A percentile compares a stretch with the other conserved stretches of the same genome.
phyloP scores from a whole-genome alignment of 2,113 vertebrate species.

The Calidris pygmaea region DNA sequence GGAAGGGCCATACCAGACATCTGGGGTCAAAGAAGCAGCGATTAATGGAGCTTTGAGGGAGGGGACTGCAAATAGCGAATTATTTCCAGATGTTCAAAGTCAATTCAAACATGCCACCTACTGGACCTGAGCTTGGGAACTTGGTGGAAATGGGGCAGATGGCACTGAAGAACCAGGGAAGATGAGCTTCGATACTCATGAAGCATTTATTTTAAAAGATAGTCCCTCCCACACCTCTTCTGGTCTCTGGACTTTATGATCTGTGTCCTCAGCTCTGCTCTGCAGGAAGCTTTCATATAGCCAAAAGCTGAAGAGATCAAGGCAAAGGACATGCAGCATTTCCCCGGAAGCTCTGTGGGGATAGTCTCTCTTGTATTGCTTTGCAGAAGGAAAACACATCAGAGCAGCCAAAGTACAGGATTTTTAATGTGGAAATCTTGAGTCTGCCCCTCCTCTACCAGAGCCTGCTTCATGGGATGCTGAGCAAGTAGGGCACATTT shows the following conservation, averaged over 20 bases:
- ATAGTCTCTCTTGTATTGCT: background rate
- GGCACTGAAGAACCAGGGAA: background rate
- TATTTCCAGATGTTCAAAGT: background rate
- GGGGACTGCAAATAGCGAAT: background rate
- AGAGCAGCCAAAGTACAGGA: background rate
- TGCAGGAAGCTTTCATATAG: background rate
- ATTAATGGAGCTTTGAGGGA: background rate
- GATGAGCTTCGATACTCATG: background rate
- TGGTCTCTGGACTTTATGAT: background rate
- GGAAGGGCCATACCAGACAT: background rate
- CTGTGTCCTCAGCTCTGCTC: background rate
- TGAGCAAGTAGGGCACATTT: background rate
- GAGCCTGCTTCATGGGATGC: background rate
- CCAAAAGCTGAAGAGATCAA: background rate
- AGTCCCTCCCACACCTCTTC: background rate
- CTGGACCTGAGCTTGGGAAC: background rate
- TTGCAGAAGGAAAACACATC: background rate
- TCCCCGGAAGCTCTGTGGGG: background rate
- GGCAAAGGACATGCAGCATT: background rate
- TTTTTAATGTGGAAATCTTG: slow-evolving; percentile 11
- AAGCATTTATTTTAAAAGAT: background rate
- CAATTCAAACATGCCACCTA: background rate
- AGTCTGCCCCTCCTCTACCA: background rate
- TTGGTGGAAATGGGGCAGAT: background rate
- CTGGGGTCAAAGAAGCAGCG: background rate